These are phyloP conservation scores for Xestia sexstrigata DNA, from an alignment of 2,888 invertebrate genomes.

Conservation along the genomic window DNA sequence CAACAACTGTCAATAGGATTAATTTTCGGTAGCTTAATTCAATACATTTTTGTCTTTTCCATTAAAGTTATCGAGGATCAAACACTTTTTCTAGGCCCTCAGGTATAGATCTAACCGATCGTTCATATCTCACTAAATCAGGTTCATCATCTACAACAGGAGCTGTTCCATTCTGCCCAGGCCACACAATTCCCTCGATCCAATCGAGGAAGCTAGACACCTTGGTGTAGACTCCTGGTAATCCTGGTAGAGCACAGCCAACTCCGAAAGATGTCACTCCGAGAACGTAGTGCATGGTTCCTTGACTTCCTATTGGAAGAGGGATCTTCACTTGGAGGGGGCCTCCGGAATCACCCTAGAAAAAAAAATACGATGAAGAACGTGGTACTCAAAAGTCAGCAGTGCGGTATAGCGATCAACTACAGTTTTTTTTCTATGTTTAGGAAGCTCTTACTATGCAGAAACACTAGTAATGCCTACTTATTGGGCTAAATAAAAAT, in stretches of 20 bases:
- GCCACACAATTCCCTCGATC: constrained; percentile 83
- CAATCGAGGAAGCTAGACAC: constrained; percentile 80
- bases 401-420: no score
- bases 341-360: constrained; percentile 93
- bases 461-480: no score
- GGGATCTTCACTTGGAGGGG: constrained; percentile 89
- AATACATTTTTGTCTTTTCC: not conserved
- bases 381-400: no score
- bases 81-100: not conserved
- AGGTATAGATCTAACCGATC: constrained; percentile 12
- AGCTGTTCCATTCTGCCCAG: constrained; percentile 25
- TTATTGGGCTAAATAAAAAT: no score
- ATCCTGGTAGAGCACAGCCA: constrained; percentile 76
- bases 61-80: not conserved
- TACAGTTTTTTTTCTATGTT: no score
- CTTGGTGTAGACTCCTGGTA: constrained; percentile 81
- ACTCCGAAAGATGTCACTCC: constrained; percentile 82
- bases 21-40: not conserved
- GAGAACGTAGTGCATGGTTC: constrained; percentile 76
- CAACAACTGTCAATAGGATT: not conserved
- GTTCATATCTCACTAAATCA: not conserved
- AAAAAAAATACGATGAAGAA: not conserved
- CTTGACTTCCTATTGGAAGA: constrained; percentile 61
- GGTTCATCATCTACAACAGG: not conserved
- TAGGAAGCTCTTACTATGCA: no score